Conservation (phyloP, 2,113 vertebrate genomes). For the Rhinopomastus cyanomelas region DNA sequence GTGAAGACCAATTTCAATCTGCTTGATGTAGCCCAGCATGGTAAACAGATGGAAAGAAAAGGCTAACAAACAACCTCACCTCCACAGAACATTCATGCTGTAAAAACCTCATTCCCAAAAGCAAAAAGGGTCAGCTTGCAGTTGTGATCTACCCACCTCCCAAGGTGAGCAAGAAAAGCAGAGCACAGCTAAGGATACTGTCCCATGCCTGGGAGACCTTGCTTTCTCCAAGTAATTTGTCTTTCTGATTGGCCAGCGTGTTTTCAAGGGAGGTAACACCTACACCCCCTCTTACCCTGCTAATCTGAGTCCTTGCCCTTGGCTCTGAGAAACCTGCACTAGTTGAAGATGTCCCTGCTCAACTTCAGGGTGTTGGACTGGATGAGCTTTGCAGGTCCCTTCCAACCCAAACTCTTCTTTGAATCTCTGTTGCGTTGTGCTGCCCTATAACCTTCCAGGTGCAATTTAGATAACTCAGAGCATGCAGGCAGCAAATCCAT, state of each 20-base stretch:
- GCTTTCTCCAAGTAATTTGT: background rate
- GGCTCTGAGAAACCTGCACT: background rate
- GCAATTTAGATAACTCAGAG: background rate
- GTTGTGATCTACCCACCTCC: background rate
- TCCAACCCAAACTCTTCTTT: no score
- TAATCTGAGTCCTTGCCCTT: rapidly evolving
- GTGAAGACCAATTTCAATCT: background rate
- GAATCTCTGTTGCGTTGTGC: background rate
- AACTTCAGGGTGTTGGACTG: no score
- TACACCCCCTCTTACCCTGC: no score
- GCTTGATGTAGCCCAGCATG: background rate
- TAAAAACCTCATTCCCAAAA: background rate
- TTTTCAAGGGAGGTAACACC: background rate
- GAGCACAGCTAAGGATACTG: background rate
- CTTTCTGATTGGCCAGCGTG: background rate
- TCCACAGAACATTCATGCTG: background rate
- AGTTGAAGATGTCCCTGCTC: no score
- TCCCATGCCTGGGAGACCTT: background rate
- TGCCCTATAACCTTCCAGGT: background rate
- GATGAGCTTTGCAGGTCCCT: no score
- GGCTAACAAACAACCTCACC: background rate
- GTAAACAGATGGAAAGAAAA: constrained; percentile 35
- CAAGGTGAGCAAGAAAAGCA: background rate
- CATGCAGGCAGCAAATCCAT: background rate
- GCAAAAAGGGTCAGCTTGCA: background rate